Evolutionary conservation across 2,113 vertebrate genomes (phyloP).

Genomic region (Nanorana parkeri): DNA sequence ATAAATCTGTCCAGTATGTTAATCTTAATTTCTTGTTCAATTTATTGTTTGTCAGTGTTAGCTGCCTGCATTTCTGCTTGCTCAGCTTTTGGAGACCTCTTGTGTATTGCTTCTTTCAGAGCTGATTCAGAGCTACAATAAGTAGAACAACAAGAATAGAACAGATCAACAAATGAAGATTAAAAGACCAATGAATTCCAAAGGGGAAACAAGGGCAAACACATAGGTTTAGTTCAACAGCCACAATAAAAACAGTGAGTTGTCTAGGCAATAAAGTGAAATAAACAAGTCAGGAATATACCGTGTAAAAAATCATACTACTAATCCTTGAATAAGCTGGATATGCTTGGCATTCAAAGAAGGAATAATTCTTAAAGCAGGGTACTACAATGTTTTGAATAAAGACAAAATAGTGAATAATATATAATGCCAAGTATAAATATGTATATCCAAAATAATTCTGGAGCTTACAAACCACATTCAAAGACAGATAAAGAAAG

Average conservation of each 20-base stretch:
- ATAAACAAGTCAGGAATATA: neutral
- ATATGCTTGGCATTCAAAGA: too few species aligned
- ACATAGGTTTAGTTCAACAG: neutral
- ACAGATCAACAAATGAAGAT: conserved; percentile 47
- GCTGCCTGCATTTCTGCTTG: conserved; percentile 25
- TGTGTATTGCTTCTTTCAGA: conserved; percentile 35
- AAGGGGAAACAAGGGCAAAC: conserved; percentile 13
- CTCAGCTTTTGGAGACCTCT: conserved; percentile 15
- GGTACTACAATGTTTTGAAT: too few species aligned
- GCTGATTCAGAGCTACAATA: conserved; percentile 44
- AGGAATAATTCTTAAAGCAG: too few species aligned
- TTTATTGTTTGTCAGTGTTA: conserved; percentile 31
- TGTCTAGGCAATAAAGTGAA: neutral
- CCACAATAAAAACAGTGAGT: neutral
- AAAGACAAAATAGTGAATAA: too few species aligned
- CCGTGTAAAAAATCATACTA: neutral
- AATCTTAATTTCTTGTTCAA: conserved; percentile 38
- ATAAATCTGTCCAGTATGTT: conserved; percentile 12
- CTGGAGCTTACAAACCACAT: too few species aligned
- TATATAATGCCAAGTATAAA: too few species aligned
- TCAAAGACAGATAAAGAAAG: too few species aligned
- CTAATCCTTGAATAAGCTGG: neutral
- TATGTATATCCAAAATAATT: too few species aligned
- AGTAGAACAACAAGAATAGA: conserved; percentile 11
- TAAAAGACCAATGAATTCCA: conserved; percentile 33